A percentile compares a stretch with the other conserved stretches of the same genome.
Evolutionary conservation across 1,140 invertebrate species (phyloP).

Genomic region (Atta colombica): DNA sequence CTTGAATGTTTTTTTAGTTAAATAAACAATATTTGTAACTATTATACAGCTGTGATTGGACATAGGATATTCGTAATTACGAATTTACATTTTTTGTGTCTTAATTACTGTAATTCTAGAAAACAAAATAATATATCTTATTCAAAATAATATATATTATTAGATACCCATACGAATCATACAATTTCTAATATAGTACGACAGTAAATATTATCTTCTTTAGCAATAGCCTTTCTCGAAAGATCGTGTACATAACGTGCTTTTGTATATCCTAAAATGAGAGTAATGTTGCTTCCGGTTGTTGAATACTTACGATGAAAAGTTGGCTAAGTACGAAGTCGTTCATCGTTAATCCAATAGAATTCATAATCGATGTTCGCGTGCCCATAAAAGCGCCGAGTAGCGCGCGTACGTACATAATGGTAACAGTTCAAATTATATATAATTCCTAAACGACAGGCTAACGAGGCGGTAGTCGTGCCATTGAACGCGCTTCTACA

Average conservation of each 20-base stretch:
- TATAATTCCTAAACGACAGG: constrained; percentile 72
- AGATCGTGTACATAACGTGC: constrained; percentile 13
- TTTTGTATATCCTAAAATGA: constrained; percentile 17
- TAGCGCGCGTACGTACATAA: constrained; percentile 71
- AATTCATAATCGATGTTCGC: constrained; percentile 69
- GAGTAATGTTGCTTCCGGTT: constrained; percentile 39
- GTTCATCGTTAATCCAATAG: constrained; percentile 67
- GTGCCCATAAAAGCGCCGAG: constrained; percentile 52
- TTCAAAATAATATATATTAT: background rate
- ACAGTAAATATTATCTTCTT: constrained; percentile 4
- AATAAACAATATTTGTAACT: background rate
- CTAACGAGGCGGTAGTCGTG: constrained; percentile 67
- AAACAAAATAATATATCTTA: background rate
- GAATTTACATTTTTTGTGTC: background rate
- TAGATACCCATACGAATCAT: background rate
- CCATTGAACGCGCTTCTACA: constrained; percentile 63
- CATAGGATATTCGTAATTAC: background rate
- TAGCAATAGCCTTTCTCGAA: constrained; percentile 4
- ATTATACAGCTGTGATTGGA: background rate
- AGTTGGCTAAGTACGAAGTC: constrained; percentile 59
- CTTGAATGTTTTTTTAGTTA: background rate
- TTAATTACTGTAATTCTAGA: background rate
- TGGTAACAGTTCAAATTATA: constrained; percentile 67
- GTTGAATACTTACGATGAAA: constrained; percentile 38
- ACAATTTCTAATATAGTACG: background rate